Conservation (phyloP, 2,888 invertebrate genomes). For the Stenchaetothrips biformis region DNA sequence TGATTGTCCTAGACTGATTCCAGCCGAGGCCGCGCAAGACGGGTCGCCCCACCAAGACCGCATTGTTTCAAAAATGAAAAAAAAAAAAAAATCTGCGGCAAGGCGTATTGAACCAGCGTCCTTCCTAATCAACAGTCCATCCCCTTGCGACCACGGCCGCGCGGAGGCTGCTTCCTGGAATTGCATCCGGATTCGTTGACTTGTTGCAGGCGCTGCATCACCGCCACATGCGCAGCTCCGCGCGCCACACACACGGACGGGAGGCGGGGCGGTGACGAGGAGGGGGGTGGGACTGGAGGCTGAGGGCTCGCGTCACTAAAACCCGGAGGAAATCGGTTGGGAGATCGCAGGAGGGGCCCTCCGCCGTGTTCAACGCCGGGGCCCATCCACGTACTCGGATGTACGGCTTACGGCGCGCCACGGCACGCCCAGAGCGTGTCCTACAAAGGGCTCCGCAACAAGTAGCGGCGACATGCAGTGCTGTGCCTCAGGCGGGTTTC, state of each 20-base stretch:
- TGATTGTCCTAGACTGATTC: too few relatives aligned
- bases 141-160: too few relatives aligned
- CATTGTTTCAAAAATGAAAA: too few relatives aligned
- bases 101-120: too few relatives aligned
- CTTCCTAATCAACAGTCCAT: too few relatives aligned
- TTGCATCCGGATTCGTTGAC: too few relatives aligned
- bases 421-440: conserved; percentile 19
- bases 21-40: too few relatives aligned
- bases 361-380: conserved; percentile 44
- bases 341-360: conserved; percentile 78
- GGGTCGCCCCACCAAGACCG: too few relatives aligned
- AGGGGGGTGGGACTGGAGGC: too few relatives aligned
- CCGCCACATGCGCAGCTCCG: conserved; percentile 47
- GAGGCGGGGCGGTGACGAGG: too few relatives aligned
- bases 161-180: too few relatives aligned
- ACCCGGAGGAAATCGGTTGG: conserved; percentile 88
- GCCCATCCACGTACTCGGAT: conserved; percentile 42
- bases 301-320: conserved; percentile 79
- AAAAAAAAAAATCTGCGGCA: too few relatives aligned
- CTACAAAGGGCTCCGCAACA: conserved; percentile 3
- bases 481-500: not conserved
- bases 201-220: conserved; percentile 69
- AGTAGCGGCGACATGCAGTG: not conserved
- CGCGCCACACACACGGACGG: conserved; percentile 47
- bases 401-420: conserved; percentile 1